These are phyloP conservation scores for Ctenopoma kingsleyae DNA, from an alignment of 2,797 vertebrate species.

Conservation along the genomic window DNA sequence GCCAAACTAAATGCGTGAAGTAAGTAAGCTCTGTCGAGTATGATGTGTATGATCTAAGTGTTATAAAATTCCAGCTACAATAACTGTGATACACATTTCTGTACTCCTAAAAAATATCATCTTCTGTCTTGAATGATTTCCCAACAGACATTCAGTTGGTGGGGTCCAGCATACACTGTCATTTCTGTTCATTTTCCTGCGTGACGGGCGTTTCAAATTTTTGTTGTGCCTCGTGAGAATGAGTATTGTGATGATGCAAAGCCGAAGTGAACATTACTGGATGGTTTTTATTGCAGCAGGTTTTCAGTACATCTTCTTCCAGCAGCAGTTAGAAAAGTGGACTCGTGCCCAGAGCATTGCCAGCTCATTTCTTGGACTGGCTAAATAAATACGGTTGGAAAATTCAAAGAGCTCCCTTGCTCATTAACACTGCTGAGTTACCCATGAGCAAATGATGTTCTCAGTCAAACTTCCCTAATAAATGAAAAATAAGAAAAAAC, in stretches of 20 bases:
- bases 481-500: not conserved
- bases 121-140: constrained; percentile 14
- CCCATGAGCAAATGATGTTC: not conserved
- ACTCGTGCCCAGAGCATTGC: not conserved
- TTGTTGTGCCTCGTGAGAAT: not conserved
- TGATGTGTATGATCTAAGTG: constrained; percentile 15
- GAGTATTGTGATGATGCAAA: not conserved
- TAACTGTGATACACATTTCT: constrained; percentile 5
- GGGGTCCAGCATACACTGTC: not conserved
- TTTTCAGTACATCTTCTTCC: not conserved
- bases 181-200: not conserved
- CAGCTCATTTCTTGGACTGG: not conserved
- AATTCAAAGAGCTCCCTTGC: not conserved
- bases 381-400: not conserved
- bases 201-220: not conserved
- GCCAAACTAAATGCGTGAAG: no score
- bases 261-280: not conserved
- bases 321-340: not conserved
- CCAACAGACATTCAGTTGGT: constrained; percentile 1
- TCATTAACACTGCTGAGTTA: not conserved
- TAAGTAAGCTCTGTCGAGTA: no score
- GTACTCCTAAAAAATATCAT: constrained; percentile 25
- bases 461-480: not conserved
- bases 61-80: constrained; percentile 17
- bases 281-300: not conserved